phyloP scores from a whole-genome alignment of 2,113 vertebrate species.

The Octodon degus region DNA sequence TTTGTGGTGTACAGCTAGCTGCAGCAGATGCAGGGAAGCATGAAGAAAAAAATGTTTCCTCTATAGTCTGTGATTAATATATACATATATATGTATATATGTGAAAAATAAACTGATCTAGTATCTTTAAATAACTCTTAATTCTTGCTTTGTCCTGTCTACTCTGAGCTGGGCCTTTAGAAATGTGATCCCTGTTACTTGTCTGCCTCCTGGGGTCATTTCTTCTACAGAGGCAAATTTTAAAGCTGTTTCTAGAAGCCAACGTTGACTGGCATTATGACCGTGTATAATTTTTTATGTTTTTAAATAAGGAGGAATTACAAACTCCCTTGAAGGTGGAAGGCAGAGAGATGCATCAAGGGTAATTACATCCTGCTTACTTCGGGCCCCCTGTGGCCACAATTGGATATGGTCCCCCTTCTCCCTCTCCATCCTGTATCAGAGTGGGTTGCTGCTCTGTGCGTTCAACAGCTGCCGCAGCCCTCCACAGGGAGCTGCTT shows the following conservation, averaged over 20 bases:
- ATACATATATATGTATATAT: neutral
- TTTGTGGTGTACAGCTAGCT: neutral
- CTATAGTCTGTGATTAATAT: neutral
- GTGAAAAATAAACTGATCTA: neutral
- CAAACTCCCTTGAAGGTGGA: slow-evolving; percentile 42
- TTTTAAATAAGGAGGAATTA: slow-evolving; percentile 44
- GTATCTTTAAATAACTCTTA: neutral
- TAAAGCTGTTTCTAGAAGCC: slow-evolving; percentile 42
- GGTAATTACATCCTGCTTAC: slow-evolving; percentile 1
- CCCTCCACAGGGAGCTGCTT: neutral
- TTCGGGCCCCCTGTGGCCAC: neutral
- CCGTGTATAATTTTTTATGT: neutral
- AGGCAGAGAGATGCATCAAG: neutral
- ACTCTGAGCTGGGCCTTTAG: neutral
- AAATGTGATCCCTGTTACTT: neutral
- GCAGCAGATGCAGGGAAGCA: neutral
- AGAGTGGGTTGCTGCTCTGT: neutral
- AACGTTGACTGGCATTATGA: neutral
- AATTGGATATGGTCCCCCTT: neutral
- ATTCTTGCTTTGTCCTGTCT: neutral
- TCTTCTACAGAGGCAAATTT: slow-evolving; percentile 9
- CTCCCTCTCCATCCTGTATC: neutral
- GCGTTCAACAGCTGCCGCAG: neutral
- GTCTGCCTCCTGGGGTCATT: neutral
- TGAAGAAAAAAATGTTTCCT: neutral